phyloP scores from a whole-genome alignment of 2,797 vertebrate genomes.

The Ispidina picta region DNA sequence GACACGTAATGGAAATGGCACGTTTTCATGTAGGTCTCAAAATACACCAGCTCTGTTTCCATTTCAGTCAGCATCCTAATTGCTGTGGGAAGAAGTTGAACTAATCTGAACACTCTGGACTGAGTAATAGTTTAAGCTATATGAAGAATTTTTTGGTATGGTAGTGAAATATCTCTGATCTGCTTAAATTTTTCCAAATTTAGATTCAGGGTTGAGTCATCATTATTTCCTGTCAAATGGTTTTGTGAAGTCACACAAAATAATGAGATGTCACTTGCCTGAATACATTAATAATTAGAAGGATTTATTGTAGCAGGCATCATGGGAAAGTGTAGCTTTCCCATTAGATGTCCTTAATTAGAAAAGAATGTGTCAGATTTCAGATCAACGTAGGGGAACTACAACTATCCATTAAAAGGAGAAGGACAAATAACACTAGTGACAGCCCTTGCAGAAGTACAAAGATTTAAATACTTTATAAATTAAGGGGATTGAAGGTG shows the following conservation, averaged over 20 bases:
- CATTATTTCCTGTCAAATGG: conserved; percentile 46
- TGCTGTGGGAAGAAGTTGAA: not conserved
- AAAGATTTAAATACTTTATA: conserved; percentile 64
- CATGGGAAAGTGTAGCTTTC: conserved; percentile 61
- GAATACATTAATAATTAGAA: conserved; percentile 62
- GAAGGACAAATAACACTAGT: conserved; percentile 26
- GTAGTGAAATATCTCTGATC: not conserved
- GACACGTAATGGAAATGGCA: not conserved
- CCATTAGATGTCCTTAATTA: conserved; percentile 65
- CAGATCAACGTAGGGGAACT: conserved; percentile 25
- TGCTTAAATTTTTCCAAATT: conserved; percentile 20
- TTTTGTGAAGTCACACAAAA: conserved; percentile 61
- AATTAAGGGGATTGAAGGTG: conserved; percentile 58
- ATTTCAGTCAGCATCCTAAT: not conserved
- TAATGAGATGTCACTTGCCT: conserved; percentile 68
- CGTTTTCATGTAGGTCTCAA: accelerated
- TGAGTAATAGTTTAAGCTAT: not conserved
- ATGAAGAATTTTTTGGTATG: not conserved
- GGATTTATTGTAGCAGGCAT: conserved; percentile 56
- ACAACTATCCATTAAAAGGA: conserved; percentile 18
- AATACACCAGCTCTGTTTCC: not conserved
- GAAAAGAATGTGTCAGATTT: conserved; percentile 53
- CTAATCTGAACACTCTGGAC: not conserved
- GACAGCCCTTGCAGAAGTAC: conserved; percentile 54
- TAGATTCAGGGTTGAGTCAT: conserved; percentile 40